Evolutionary conservation across 2,797 vertebrate genomes (phyloP).

Genomic region (Pseudochaenichthys georgianus): DNA sequence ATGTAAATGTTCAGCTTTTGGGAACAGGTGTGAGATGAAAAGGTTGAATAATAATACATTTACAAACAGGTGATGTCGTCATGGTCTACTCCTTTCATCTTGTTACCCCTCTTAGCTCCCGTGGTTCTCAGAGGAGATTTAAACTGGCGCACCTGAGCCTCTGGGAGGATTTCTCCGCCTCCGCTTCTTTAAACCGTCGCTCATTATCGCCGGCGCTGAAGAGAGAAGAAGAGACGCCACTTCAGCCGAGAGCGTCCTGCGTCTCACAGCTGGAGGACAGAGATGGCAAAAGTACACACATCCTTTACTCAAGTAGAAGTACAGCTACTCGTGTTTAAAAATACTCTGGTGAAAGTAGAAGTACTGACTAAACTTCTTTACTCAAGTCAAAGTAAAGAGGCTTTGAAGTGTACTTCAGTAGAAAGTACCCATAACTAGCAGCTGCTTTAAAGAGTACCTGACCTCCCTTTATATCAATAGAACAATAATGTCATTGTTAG

Average conservation of each 20-base stretch:
- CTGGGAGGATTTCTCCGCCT: constrained; percentile 48
- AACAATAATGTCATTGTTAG: too few species aligned
- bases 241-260: constrained; percentile 46
- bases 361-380: too few species aligned
- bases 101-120: constrained; percentile 11
- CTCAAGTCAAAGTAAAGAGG: too few species aligned
- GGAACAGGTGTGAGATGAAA: constrained; percentile 16
- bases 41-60: constrained; percentile 13
- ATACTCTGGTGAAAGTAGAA: too few species aligned
- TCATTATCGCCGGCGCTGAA: constrained; percentile 51
- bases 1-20: background rate
- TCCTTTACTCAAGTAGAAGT: too few species aligned
- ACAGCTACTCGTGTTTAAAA: too few species aligned
- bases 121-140: constrained; percentile 37
- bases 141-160: constrained; percentile 41
- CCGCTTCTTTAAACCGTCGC: constrained; percentile 52
- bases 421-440: too few species aligned
- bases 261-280: constrained; percentile 23
- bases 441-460: too few species aligned
- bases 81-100: constrained; percentile 24
- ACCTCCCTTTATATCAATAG: too few species aligned
- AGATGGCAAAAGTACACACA: too few species aligned
- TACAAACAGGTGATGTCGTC: constrained; percentile 38
- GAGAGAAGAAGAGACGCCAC: constrained; percentile 47
- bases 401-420: too few species aligned